Percentiles rank a stretch among this genome's conserved stretches.
phyloP scores from a whole-genome alignment of 2,888 invertebrate genomes.

The Conus canariensis region DNA sequence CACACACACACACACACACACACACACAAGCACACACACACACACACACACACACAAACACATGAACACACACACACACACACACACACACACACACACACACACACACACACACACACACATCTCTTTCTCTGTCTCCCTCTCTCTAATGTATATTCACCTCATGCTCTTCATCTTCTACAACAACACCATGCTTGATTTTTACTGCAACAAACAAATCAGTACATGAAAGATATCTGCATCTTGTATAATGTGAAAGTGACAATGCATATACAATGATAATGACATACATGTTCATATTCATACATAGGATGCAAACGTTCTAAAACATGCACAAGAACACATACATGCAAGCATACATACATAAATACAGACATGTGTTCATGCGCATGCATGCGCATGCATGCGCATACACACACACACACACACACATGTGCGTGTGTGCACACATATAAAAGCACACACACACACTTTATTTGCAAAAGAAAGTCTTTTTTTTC shows the following conservation, averaged over 20 bases:
- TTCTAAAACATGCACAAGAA: no score
- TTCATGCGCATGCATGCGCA: neutral
- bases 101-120: no score
- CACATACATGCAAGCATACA: neutral
- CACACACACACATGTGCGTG: no score
- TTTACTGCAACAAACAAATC: constrained; percentile 8
- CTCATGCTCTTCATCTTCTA: neutral
- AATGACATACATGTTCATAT: neutral
- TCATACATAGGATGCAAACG: neutral
- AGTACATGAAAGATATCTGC: neutral
- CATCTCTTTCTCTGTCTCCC: no score
- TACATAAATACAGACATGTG: neutral
- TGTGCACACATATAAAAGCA: neutral
- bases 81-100: no score
- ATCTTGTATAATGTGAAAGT: no score
- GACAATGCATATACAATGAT: neutral
- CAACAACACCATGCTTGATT: neutral
- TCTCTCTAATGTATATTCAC: neutral
- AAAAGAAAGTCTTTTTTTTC: no score
- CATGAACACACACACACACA: no score
- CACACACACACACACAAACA: no score
- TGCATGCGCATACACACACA: neutral
- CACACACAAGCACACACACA: no score
- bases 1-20: no score
- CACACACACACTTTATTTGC: no score